Conservation (phyloP, 2,797 vertebrate species). For the Cyprinella venusta region DNA sequence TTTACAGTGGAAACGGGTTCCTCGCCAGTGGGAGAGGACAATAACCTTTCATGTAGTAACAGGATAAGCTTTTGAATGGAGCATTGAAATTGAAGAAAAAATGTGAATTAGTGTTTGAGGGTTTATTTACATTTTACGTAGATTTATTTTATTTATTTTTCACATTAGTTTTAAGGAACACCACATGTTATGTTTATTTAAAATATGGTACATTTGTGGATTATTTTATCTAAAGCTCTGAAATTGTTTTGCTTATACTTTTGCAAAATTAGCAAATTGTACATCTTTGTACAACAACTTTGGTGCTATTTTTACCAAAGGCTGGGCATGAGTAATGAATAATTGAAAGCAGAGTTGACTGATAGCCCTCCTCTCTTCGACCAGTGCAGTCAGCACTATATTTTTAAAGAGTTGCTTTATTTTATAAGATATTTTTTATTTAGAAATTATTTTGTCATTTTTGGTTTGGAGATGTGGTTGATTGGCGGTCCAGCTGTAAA, state of each 20-base stretch:
- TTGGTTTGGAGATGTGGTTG: background rate
- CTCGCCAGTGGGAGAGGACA: background rate
- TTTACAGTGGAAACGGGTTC: slow-evolving; percentile 28
- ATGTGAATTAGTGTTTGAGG: background rate
- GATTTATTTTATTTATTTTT: background rate
- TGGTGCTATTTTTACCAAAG: slow-evolving; percentile 39
- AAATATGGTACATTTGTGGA: background rate
- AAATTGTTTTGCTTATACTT: background rate
- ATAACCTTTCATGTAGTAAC: slow-evolving; percentile 17
- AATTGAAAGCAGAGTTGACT: slow-evolving; percentile 43
- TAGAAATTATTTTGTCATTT: background rate
- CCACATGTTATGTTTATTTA: background rate
- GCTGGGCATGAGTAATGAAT: slow-evolving; percentile 60
- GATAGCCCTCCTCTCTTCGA: slow-evolving; percentile 53
- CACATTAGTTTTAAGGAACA: background rate
- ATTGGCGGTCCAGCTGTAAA: too few relatives aligned
- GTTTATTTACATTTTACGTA: background rate
- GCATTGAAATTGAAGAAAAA: background rate
- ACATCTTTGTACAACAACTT: too few relatives aligned
- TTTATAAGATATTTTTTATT: background rate
- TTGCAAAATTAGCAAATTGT: background rate
- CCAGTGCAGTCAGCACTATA: slow-evolving; percentile 28
- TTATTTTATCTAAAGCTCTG: background rate
- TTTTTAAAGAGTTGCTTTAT: background rate
- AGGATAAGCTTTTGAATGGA: slow-evolving; percentile 20